Evolutionary conservation across 2,113 vertebrate genomes (phyloP).

Genomic region (Microtus oregoni): DNA sequence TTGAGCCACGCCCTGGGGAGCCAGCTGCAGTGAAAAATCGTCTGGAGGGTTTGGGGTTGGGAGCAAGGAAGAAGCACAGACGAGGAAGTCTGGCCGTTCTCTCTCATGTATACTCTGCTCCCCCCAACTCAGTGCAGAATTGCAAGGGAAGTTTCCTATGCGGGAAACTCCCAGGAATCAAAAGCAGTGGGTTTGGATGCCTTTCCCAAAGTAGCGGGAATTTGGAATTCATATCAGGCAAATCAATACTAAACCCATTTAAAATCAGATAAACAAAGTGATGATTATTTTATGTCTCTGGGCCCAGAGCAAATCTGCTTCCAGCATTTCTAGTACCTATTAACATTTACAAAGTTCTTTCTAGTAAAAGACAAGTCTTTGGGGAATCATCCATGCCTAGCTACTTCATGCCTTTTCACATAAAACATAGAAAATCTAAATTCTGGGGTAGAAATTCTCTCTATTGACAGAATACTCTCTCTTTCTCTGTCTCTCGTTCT

Average conservation of each 20-base stretch:
- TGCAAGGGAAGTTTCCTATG: conserved; percentile 55
- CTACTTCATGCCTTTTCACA: conserved; percentile 70
- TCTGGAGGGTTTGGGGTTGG: background rate
- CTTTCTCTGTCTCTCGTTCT: background rate
- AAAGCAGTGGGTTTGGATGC: conserved; percentile 68
- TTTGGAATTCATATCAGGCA: conserved; percentile 78
- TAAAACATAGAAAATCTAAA: conserved; percentile 24
- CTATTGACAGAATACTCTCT: conserved; percentile 39
- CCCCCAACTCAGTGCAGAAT: conserved; percentile 30
- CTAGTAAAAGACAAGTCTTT: conserved; percentile 75
- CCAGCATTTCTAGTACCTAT: conserved; percentile 75
- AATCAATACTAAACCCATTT: conserved; percentile 76
- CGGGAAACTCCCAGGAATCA: conserved; percentile 63
- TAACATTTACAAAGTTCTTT: conserved; percentile 77
- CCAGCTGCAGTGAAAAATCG: background rate
- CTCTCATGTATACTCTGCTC: conserved; percentile 43
- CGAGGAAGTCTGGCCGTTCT: background rate
- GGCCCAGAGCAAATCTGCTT: conserved; percentile 68
- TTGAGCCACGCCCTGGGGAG: background rate
- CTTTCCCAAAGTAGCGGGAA: conserved; percentile 52
- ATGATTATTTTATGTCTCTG: conserved; percentile 78
- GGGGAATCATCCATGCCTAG: conserved; percentile 57
- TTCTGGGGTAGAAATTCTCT: conserved; percentile 64
- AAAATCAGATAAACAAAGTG: conserved; percentile 74
- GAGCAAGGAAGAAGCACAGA: background rate